Conservation (phyloP, 2,113 vertebrate genomes). For the Cyrtonyx montezumae region DNA sequence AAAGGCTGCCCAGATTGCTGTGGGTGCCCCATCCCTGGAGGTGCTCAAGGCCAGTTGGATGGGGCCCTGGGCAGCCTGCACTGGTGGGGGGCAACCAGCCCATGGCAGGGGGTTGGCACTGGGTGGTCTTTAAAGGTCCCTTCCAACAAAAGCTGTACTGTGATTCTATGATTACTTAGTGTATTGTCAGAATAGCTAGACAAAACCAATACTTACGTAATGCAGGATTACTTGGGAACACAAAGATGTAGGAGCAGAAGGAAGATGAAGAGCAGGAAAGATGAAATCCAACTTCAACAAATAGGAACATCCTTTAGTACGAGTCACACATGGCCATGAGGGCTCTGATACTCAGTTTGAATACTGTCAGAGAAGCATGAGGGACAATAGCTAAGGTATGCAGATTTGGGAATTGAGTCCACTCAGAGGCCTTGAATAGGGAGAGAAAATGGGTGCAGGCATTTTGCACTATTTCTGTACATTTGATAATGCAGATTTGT, state of each 20-base stretch:
- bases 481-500: neutral
- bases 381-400: neutral
- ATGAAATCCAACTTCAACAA: neutral
- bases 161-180: neutral
- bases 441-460: neutral
- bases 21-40: too few relatives aligned
- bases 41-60: too few relatives aligned
- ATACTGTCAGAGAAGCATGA: neutral
- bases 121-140: too few relatives aligned
- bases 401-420: neutral
- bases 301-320: neutral
- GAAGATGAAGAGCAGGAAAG: neutral
- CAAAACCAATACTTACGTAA: neutral
- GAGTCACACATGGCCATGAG: neutral
- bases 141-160: too few relatives aligned
- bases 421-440: neutral
- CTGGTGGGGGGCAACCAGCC: too few relatives aligned
- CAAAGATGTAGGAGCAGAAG: neutral
- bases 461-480: neutral
- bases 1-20: too few relatives aligned
- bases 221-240: neutral
- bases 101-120: too few relatives aligned
- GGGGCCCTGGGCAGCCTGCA: too few relatives aligned
- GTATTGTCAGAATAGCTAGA: neutral
- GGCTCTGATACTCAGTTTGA: neutral